Evolutionary conservation across 2,797 vertebrate species (phyloP), one percentile per base, ranked within the genome.

Genomic region (Tragopan temminckii): DNA sequence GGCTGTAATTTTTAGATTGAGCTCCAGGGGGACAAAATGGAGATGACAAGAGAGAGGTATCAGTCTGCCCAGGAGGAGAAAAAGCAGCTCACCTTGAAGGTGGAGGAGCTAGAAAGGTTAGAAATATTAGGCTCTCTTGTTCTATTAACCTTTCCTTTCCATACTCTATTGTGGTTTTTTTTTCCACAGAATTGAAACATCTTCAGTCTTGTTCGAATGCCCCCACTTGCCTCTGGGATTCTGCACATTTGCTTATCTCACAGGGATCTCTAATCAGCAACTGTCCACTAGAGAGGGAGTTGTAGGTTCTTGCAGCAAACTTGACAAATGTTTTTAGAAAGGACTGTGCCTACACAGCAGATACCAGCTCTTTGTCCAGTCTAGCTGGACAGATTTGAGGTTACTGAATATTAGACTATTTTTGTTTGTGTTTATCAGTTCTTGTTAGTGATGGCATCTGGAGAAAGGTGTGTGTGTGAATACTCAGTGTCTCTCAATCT

Each of bases 51-150:
- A 97, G 98, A 99, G 94, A 99, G 98, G 96, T 99, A 98, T 96
- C 97, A 98, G 62, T 94, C 97, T 53, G 97, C 99, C 90, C 97
- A 98, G 92, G 99, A 99, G 80, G 99, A 99, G 97, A 99, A 99
- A 96, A 98, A 98, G 84, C 98, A 98, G 92, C 98, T 99, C 85
- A 98, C 98, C 97, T 98, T 98, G 92, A 98, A 98, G 95, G 97
- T 98, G 92, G 99, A 99, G 80, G 97, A 96, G 74, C 93, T 99
- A 87, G 98, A 99, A 97, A 99, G 98, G 99, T 99, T 94, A 96
- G 97, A 92, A 92, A 68, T 43, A 31, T 9, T 55, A 78, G 93
- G 69, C 57, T 66, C 8, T 89, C 48, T 91, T 76, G 50, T 43
- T 61, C 78, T 92, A 25, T 84, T 96, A 78, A 89, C 66, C 29